phyloP scores from a whole-genome alignment of 2,113 vertebrate genomes.

The Tautogolabrus adspersus region DNA sequence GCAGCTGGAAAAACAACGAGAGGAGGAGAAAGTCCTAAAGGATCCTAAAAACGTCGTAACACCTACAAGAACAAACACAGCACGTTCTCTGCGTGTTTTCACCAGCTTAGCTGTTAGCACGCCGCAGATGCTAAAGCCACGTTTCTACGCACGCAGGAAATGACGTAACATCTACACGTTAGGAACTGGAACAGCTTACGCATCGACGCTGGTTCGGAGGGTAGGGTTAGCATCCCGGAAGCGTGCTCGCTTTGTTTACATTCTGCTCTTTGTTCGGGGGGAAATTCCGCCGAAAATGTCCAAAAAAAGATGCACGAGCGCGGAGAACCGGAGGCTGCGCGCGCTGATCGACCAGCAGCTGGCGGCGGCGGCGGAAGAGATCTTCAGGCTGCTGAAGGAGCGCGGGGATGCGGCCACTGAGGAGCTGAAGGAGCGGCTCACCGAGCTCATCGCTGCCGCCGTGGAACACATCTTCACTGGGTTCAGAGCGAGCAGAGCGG shows the following conservation, averaged over 20 bases:
- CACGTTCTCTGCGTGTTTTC: too few species aligned
- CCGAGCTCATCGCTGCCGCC: constrained; percentile 51
- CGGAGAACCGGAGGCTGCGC: constrained; percentile 15
- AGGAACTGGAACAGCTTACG: not conserved
- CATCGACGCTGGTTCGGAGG: not conserved
- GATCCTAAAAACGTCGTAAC: not conserved
- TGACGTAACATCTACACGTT: not conserved
- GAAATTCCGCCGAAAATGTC: constrained; percentile 37
- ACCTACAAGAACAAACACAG: too few species aligned
- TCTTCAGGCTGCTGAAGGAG: constrained; percentile 53
- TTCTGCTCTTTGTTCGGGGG: constrained; percentile 45
- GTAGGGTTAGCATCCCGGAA: too few species aligned
- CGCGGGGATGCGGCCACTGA: not conserved
- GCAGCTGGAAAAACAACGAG: not conserved
- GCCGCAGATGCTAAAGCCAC: not conserved
- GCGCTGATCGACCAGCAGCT: constrained; percentile 45
- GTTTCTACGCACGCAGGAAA: not conserved
- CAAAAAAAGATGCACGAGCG: constrained; percentile 8
- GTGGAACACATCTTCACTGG: constrained; percentile 48
- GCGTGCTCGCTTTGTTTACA: constrained; percentile 58
- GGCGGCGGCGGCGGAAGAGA: constrained; percentile 35
- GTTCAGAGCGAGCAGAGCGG: constrained; percentile 14
- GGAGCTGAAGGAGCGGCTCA: constrained; percentile 36
- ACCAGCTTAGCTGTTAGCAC: not conserved
- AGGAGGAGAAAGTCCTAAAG: too few species aligned